Base-by-base conservation (phyloP, 2,888 invertebrate genomes). In the Drosophila histrio region DNA sequence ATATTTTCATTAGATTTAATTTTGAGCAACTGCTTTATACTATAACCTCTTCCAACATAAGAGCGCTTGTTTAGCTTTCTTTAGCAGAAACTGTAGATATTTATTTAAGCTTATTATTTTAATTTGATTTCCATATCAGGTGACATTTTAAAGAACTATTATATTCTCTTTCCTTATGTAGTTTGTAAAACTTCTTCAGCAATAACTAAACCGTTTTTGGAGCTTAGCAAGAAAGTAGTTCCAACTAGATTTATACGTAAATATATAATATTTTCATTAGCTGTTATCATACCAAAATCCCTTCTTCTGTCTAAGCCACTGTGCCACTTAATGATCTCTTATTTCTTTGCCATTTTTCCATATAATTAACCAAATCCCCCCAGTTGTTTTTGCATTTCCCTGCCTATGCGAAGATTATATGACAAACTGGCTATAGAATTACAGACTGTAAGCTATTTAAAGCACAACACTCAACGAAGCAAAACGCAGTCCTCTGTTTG, bases 391-490 rank as follows among this genome's bases (percentile, higher is more conserved):
- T 38, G 38, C n/a, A 19, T 38, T 38, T 36, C 32, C 9, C 34
- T 2, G 11, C 26, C n/a, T 19, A 7, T n/a, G 17, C 26, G 7
- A 19, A 41, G 67, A 79, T 78, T 58, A 36, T 36, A 72, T 80
- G 57, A 60, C 69, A 59, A 73, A 17, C 19, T 30, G 11, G 64
- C 50, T 64, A 77, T 78, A 43, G 28, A 39, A 61, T 78, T 80
- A 49, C 80, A 65, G 39, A 30, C n/a, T 34, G 19, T 34, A 17
- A 69, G 47, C 44, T 50, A 71, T 70, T 64, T 70, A 32, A 36
- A 57, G 57, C 26, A 47, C 67, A 71, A 24, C 19, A 26, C 15
- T 24, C 59, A 61, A 26, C 59, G 46, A 38, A 43, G 22, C 34
- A 46, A 19, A 59, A 38, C 71, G 34, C 43, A 32, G 32, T 8